Evolutionary conservation across 2,888 invertebrate species (phyloP).

Genomic region (Dasypogon diadema): DNA sequence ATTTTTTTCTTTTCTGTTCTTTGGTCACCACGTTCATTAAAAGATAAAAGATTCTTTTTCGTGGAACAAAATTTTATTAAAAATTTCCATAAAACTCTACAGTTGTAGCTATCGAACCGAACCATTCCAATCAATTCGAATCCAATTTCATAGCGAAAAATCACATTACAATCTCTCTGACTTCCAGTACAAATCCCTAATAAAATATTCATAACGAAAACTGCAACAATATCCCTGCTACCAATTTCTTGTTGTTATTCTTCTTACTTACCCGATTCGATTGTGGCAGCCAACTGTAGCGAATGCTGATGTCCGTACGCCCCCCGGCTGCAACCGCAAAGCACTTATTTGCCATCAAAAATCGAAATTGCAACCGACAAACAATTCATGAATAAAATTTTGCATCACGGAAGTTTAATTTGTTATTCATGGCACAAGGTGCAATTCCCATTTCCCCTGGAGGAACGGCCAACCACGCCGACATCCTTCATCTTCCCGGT

Average conservation of each 20-base stretch:
- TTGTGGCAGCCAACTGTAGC: not conserved
- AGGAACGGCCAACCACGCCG: not conserved
- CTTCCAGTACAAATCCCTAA: not conserved
- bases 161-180: no score
- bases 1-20: no score
- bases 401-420: conserved; percentile 54
- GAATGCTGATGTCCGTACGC: not conserved
- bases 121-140: no score
- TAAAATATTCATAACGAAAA: not conserved
- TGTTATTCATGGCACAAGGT: conserved; percentile 52
- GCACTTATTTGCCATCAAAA: conserved; percentile 19
- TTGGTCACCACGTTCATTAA: no score
- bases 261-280: not conserved
- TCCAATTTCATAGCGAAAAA: no score
- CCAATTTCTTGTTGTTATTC: not conserved
- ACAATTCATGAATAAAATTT: conserved; percentile 55
- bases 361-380: conserved; percentile 51
- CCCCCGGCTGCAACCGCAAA: not conserved
- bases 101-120: no score
- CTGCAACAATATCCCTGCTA: not conserved
- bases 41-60: no score
- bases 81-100: no score
- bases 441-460: conserved; percentile 32
- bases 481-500: not conserved
- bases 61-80: no score